phyloP scores from a whole-genome alignment of 2,797 vertebrate genomes.

The Mastacembelus armatus region DNA sequence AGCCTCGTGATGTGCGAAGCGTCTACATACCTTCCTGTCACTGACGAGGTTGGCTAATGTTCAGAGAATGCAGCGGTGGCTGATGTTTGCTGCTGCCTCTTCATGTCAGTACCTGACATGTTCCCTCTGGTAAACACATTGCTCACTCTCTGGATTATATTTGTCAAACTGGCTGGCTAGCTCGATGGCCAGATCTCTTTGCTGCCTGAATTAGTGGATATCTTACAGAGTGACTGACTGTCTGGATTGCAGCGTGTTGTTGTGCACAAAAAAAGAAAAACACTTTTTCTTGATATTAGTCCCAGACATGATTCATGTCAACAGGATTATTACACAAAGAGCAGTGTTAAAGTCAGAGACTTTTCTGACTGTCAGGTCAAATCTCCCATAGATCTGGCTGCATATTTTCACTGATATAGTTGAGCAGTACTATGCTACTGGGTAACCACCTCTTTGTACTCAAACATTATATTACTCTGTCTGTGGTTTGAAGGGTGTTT shows the following conservation, averaged over 20 bases:
- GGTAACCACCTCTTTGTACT: slow-evolving; percentile 1
- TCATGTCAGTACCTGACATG: slow-evolving; percentile 80
- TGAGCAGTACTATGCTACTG: background rate
- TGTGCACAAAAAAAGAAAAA: slow-evolving; percentile 22
- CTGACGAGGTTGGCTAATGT: slow-evolving; percentile 70
- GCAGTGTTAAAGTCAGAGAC: slow-evolving; percentile 22
- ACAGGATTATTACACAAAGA: slow-evolving; percentile 36
- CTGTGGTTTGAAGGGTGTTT: slow-evolving; percentile 1
- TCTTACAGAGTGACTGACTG: slow-evolving; percentile 24
- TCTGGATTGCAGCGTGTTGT: slow-evolving; percentile 21
- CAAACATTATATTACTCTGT: slow-evolving; percentile 20
- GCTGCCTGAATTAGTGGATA: slow-evolving; percentile 12
- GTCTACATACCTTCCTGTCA: slow-evolving; percentile 75
- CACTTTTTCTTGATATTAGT: slow-evolving; percentile 21
- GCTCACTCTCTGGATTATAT: slow-evolving; percentile 53
- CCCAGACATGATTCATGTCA: slow-evolving; percentile 50
- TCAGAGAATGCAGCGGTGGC: slow-evolving; percentile 78
- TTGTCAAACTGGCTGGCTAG: slow-evolving; percentile 15
- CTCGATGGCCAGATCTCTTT: slow-evolving; percentile 8
- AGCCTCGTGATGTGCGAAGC: slow-evolving; percentile 56
- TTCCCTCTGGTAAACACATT: slow-evolving; percentile 62
- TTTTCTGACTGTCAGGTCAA: slow-evolving; percentile 42
- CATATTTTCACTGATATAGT: slow-evolving; percentile 16
- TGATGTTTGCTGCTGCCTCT: slow-evolving; percentile 67
- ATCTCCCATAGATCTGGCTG: slow-evolving; percentile 24